A percentile compares a stretch with the other conserved stretches of the same genome.
Conservation (phyloP, 64 coral and sea anemone genomes). For the Catalaphyllia jardinei region DNA sequence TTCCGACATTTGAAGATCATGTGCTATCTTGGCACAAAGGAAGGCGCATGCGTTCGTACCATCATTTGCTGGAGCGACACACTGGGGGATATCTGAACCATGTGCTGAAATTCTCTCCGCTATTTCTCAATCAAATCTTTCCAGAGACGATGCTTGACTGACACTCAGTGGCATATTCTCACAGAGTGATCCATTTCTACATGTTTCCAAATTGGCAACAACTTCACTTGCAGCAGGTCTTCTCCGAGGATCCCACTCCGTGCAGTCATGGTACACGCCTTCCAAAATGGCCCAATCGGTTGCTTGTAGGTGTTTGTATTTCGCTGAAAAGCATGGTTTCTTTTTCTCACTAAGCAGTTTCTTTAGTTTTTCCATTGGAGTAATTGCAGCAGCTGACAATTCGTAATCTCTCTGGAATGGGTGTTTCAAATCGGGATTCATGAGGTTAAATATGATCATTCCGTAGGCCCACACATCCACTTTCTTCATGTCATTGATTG, state of each 20-base stretch:
- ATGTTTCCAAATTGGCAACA: not conserved
- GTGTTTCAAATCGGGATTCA: too few relatives aligned
- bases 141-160: conserved; percentile 13
- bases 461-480: too few relatives aligned
- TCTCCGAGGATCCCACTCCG: not conserved
- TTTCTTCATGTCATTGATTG: too few relatives aligned
- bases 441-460: too few relatives aligned
- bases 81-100: not conserved
- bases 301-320: too few relatives aligned
- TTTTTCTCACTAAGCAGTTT: too few relatives aligned
- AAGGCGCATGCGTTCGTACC: conserved; percentile 23
- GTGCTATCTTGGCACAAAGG: conserved; percentile 10
- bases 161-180: conserved; percentile 1
- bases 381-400: too few relatives aligned
- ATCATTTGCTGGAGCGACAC: not conserved
- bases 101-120: not conserved
- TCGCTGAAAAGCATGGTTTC: too few relatives aligned
- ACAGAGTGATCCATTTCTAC: not conserved
- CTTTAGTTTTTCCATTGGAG: too few relatives aligned
- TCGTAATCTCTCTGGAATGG: too few relatives aligned
- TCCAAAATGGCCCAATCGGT: not conserved
- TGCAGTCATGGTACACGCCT: conserved; percentile 24
- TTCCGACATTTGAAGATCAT: conserved; percentile 24
- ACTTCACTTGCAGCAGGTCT: not conserved
- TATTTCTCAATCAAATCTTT: conserved; percentile 4